Conservation (phyloP, 2,888 invertebrate species). For the Ctenicera cuprea region DNA sequence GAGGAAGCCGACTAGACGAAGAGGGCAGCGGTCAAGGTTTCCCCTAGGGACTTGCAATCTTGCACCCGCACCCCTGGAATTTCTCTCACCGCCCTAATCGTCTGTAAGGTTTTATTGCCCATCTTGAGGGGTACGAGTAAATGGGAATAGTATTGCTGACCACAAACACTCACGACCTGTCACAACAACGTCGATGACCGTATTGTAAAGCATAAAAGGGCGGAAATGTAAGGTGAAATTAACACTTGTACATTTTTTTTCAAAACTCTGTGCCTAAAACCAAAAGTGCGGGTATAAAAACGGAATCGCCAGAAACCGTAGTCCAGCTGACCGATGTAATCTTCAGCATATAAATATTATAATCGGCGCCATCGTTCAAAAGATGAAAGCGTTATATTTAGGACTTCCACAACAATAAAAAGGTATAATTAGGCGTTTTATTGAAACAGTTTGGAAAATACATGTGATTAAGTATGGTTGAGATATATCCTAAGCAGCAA, state of each 20-base stretch:
- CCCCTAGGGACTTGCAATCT: slow-evolving; percentile 49
- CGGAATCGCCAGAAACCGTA: slow-evolving; percentile 39
- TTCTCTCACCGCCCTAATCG: slow-evolving; percentile 18
- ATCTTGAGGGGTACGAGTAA: slow-evolving; percentile 27
- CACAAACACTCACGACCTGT: slow-evolving; percentile 60
- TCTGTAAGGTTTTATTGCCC: slow-evolving; percentile 33
- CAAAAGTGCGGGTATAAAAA: slow-evolving; percentile 23
- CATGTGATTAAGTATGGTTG: slow-evolving; percentile 38
- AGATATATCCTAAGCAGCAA: slow-evolving; percentile 30
- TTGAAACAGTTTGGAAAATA: slow-evolving; percentile 50
- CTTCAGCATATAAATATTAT: slow-evolving; percentile 43
- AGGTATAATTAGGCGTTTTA: slow-evolving; percentile 55
- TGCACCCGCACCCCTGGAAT: slow-evolving; percentile 48
- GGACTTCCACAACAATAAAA: slow-evolving; percentile 31
- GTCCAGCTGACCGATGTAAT: slow-evolving; percentile 51
- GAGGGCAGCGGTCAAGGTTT: slow-evolving; percentile 62
- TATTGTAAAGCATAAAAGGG: slow-evolving; percentile 49
- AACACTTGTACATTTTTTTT: slow-evolving; percentile 37
- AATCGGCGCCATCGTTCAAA: slow-evolving; percentile 21
- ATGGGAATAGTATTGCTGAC: slow-evolving; percentile 55
- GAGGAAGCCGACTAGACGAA: slow-evolving; percentile 60
- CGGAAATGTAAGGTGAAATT: slow-evolving; percentile 54
- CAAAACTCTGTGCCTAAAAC: neutral
- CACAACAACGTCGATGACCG: slow-evolving; percentile 55
- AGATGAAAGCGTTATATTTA: slow-evolving; percentile 43